Conservation (phyloP, 2,113 vertebrate genomes). For the Rissa tridactyla region DNA sequence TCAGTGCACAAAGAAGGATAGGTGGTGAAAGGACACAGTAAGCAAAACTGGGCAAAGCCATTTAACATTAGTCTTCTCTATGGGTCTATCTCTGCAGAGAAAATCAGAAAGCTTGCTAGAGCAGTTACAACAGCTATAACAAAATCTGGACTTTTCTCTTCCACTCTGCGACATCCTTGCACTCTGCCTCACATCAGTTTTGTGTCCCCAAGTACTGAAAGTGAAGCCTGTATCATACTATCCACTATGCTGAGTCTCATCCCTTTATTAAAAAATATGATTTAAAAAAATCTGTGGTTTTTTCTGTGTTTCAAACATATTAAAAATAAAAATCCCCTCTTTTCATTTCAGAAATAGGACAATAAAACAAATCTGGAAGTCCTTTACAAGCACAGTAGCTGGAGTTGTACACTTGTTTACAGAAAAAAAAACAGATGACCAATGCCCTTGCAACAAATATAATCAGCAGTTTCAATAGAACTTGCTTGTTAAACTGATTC, state of each 20-base stretch:
- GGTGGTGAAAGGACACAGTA: neutral
- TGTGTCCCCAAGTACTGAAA: neutral
- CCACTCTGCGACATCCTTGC: neutral
- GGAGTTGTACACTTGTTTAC: constrained; percentile 12
- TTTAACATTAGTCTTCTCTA: neutral
- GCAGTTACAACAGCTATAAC: neutral
- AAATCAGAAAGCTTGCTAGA: neutral
- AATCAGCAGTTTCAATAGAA: constrained; percentile 49
- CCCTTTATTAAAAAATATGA: neutral
- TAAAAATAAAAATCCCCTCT: neutral
- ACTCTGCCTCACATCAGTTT: neutral
- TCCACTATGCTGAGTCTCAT: neutral
- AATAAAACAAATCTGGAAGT: neutral
- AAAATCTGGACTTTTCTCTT: neutral
- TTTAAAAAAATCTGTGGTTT: neutral
- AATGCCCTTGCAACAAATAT: constrained; percentile 5
- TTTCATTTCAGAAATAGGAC: neutral
- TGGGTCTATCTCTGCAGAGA: neutral
- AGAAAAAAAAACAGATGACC: constrained; percentile 10
- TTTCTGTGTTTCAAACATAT: neutral
- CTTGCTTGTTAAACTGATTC: constrained; percentile 34
- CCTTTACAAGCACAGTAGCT: neutral
- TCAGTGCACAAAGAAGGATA: neutral
- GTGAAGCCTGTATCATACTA: neutral
- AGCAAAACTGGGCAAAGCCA: neutral